A percentile compares a stretch with the other conserved stretches of the same genome.
Conservation (phyloP, 64 coral and sea anemone species). For the Acropora yongei region DNA sequence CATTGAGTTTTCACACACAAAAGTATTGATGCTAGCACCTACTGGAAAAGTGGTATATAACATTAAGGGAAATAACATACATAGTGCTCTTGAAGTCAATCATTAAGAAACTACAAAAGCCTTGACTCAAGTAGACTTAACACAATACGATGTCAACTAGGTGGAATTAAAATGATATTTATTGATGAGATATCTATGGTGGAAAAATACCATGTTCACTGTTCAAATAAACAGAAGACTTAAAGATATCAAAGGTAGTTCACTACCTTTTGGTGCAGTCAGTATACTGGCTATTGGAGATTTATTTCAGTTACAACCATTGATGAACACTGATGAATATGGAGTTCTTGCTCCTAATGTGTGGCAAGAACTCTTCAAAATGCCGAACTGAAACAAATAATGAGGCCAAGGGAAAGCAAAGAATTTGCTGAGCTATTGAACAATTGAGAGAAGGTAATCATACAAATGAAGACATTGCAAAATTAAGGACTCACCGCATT, state of each 20-base stretch:
- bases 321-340: conserved; percentile 32
- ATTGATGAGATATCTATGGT: conserved; percentile 51
- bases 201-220: conserved; percentile 2
- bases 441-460: background rate
- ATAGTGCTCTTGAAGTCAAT: too few relatives aligned
- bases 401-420: conserved; percentile 40
- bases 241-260: too few relatives aligned
- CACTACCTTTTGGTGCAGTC: conserved; percentile 11
- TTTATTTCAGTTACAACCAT: conserved; percentile 32
- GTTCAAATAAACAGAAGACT: too few relatives aligned
- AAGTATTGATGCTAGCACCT: too few relatives aligned
- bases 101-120: too few relatives aligned
- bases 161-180: background rate
- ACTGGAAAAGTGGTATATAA: too few relatives aligned
- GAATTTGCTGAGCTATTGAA: conserved; percentile 4
- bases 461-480: conserved; percentile 44
- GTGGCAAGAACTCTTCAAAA: background rate
- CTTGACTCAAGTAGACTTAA: too few relatives aligned
- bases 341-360: conserved; percentile 11
- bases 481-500: conserved; percentile 34
- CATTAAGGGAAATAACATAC: too few relatives aligned
- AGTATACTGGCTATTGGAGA: conserved; percentile 47
- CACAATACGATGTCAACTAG: too few relatives aligned
- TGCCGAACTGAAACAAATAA: conserved; percentile 42
- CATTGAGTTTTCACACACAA: too few relatives aligned